Evolutionary conservation across 2,888 invertebrate species (phyloP).

Genomic region (Microplitis deprimator): DNA sequence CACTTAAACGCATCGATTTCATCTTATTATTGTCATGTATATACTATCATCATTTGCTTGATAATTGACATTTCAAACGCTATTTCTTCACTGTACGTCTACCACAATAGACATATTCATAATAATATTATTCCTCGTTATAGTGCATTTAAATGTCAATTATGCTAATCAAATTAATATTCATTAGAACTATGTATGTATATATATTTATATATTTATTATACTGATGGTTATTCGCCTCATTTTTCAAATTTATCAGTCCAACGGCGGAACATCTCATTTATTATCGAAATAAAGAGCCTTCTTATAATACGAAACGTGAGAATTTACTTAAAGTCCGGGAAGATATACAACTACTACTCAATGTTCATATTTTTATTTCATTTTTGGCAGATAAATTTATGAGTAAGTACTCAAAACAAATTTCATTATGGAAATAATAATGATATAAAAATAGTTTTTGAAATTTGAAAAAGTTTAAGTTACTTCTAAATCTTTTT

Average conservation of each 20-base stretch:
- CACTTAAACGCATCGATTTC: constrained; percentile 3
- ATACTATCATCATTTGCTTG: background rate
- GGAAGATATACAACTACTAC: too few relatives aligned
- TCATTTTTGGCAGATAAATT: too few relatives aligned
- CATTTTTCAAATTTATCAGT: background rate
- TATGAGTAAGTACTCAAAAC: too few relatives aligned
- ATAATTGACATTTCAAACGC: background rate
- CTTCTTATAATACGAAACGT: too few relatives aligned
- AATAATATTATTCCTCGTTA: constrained; percentile 1
- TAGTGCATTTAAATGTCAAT: constrained; percentile 11
- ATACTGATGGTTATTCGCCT: too few relatives aligned
- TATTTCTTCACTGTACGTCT: background rate
- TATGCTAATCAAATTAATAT: background rate
- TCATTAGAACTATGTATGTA: background rate
- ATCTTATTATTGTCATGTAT: constrained; percentile 6
- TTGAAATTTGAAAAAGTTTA: too few relatives aligned
- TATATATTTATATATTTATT: background rate
- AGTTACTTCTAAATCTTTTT: too few relatives aligned
- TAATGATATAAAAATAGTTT: too few relatives aligned
- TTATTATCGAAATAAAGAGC: too few relatives aligned
- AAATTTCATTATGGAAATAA: too few relatives aligned
- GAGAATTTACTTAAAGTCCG: too few relatives aligned
- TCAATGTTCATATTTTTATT: too few relatives aligned
- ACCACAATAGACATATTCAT: background rate
- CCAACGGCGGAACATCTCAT: background rate